These are phyloP conservation scores for Sialis fuliginosa DNA, from an alignment of 2,888 invertebrate genomes.

Conservation along the genomic window DNA sequence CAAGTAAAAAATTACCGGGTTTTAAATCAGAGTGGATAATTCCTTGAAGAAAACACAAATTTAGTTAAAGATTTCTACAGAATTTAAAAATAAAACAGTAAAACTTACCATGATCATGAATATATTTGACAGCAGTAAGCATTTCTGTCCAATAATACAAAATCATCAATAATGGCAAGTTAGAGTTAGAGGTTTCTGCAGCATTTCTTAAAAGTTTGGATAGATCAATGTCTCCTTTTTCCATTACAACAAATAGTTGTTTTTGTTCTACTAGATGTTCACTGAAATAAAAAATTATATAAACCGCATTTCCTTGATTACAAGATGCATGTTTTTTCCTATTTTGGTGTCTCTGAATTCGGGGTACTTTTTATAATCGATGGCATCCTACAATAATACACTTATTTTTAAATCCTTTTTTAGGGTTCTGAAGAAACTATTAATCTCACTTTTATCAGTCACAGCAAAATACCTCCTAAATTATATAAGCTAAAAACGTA, in stretches of 20 bases:
- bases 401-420: no score
- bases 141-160: constrained; percentile 89
- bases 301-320: neutral
- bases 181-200: constrained; percentile 20
- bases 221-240: constrained; percentile 83
- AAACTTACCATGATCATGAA: constrained; percentile 63
- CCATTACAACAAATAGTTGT: constrained; percentile 72
- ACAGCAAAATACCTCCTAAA: no score
- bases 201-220: constrained; percentile 47
- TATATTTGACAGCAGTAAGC: constrained; percentile 76
- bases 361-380: no score
- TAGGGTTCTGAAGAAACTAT: no score
- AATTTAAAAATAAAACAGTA: neutral
- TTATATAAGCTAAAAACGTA: no score
- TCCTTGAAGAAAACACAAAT: constrained; percentile 31
- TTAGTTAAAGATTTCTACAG: no score
- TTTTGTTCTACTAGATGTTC: constrained; percentile 46
- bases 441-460: no score
- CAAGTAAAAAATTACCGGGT: constrained; percentile 88
- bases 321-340: neutral
- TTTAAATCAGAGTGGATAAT: constrained; percentile 95
- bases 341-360: no score
- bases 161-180: constrained; percentile 55
- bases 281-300: constrained; percentile 30
- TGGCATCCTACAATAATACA: no score